These are phyloP conservation scores for Caranx ignobilis DNA, from an alignment of 2,113 vertebrate species.

Conservation along the genomic window DNA sequence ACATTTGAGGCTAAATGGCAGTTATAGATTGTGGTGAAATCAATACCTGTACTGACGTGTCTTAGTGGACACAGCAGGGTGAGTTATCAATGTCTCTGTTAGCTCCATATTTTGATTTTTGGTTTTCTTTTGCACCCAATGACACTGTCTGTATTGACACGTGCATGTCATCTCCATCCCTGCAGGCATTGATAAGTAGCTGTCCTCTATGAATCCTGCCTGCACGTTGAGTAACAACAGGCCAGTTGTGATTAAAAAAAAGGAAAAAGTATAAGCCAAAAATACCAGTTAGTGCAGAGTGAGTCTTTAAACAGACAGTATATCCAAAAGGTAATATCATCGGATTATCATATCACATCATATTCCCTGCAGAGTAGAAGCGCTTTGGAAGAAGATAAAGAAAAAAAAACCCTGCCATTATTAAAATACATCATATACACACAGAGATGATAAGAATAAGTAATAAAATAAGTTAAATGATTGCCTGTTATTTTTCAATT, in stretches of 20 bases:
- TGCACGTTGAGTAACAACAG: conserved; percentile 19
- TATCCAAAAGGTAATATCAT: conserved; percentile 70
- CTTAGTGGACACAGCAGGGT: conserved; percentile 38
- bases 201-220: conserved; percentile 19
- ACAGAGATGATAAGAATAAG: conserved; percentile 43
- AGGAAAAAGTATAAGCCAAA: conserved; percentile 18
- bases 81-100: conserved; percentile 41
- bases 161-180: conserved; percentile 47
- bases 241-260: conserved; percentile 22
- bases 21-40: conserved; percentile 66
- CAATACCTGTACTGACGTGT: conserved; percentile 12
- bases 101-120: conserved; percentile 53
- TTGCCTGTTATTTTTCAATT: conserved; percentile 22
- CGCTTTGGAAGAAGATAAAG: conserved; percentile 62
- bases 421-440: conserved; percentile 59
- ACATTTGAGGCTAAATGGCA: conserved; percentile 67
- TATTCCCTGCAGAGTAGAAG: conserved; percentile 45
- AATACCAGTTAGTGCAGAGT: conserved; percentile 55
- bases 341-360: conserved; percentile 68
- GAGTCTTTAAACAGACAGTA: conserved; percentile 61
- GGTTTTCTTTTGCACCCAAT: conserved; percentile 14
- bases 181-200: conserved; percentile 39
- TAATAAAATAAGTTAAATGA: conserved; percentile 29
- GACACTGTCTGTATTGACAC: conserved; percentile 48
- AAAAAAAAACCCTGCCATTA: conserved; percentile 43